Conservation (phyloP, 1,140 invertebrate genomes). For the Hyles vespertilio region DNA sequence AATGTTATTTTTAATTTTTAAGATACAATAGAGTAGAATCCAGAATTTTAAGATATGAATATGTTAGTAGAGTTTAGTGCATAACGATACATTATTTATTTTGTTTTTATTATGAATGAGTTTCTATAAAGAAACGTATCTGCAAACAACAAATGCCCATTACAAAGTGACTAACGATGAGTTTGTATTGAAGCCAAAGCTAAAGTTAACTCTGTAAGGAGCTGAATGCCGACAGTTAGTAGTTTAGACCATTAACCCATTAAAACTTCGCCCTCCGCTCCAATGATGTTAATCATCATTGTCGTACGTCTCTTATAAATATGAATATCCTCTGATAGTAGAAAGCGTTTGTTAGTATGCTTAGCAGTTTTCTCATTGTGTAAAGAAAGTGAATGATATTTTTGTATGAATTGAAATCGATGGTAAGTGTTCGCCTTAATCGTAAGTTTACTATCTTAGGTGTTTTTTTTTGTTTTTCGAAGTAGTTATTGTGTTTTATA, state of each 20-base stretch:
- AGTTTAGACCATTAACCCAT: conserved; percentile 15
- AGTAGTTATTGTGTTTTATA: conserved; percentile 13
- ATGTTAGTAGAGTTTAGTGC: conserved; percentile 41
- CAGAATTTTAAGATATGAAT: conserved; percentile 68
- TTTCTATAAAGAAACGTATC: too few relatives aligned
- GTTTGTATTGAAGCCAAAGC: conserved; percentile 31
- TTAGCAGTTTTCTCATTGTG: conserved; percentile 54
- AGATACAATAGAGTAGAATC: conserved; percentile 57
- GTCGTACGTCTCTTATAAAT: conserved; percentile 13
- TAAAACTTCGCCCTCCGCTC: conserved; percentile 34
- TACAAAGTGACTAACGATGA: too few relatives aligned
- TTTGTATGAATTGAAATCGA: conserved; percentile 64
- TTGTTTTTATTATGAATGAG: conserved; percentile 33
- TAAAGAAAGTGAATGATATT: conserved; percentile 70
- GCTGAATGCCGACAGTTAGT: conserved; percentile 10
- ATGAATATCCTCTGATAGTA: conserved; percentile 13
- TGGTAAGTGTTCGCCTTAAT: conserved; percentile 48
- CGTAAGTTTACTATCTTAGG: conserved; percentile 23
- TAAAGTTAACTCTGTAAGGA: conserved; percentile 33
- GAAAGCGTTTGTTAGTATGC: conserved; percentile 37
- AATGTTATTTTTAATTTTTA: conserved; percentile 64
- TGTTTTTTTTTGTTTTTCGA: conserved; percentile 6
- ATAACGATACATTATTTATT: conserved; percentile 53
- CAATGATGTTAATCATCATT: conserved; percentile 14
- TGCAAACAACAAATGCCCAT: too few relatives aligned